Evolutionary conservation across 2,888 invertebrate species (phyloP).

Genomic region (Sarcophaga subvicina): DNA sequence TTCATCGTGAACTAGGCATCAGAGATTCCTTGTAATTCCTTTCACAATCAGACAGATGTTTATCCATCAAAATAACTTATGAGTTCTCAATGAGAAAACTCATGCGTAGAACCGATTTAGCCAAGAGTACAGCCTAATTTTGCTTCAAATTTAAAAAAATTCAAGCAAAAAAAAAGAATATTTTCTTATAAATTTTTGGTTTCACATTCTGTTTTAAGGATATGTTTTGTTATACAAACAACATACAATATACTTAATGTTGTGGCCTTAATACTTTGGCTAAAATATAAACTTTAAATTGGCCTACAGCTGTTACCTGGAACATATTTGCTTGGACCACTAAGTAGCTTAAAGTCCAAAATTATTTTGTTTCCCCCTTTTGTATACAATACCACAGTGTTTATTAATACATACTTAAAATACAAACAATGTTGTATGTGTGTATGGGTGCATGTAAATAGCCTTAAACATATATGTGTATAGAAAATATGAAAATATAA

Average conservation of each 20-base stretch:
- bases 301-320: background rate
- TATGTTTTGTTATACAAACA: too few relatives aligned
- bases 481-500: too few relatives aligned
- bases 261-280: background rate
- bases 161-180: background rate
- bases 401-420: background rate
- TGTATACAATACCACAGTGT: background rate
- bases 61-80: too few relatives aligned
- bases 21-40: too few relatives aligned
- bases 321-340: background rate
- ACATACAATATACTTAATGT: background rate
- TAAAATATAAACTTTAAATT: slow-evolving; percentile 8
- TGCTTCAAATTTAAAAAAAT: background rate
- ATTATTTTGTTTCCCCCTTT: background rate
- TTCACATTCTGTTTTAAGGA: too few relatives aligned
- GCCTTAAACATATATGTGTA: too few relatives aligned
- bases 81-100: too few relatives aligned
- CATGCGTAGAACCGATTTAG: too few relatives aligned
- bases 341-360: background rate
- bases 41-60: too few relatives aligned
- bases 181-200: too few relatives aligned
- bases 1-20: too few relatives aligned
- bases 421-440: background rate
- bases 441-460: background rate
- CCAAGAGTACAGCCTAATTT: too few relatives aligned